These are phyloP conservation scores for Dastarcus helophoroides DNA, from an alignment of 2,888 invertebrate species.

Conservation along the genomic window DNA sequence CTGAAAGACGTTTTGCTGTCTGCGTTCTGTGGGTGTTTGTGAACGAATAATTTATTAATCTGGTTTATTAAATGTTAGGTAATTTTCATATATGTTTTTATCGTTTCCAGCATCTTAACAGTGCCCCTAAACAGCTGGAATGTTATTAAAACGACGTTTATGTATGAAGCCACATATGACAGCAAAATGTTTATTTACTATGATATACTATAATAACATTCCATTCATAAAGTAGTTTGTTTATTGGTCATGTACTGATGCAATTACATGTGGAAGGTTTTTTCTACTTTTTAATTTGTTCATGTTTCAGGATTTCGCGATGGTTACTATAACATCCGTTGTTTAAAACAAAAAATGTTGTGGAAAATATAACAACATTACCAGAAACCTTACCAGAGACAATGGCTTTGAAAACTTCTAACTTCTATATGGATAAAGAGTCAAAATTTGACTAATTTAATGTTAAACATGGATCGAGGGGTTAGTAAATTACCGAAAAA, in stretches of 20 bases:
- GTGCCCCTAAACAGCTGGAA: too few relatives aligned
- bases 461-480: slow-evolving; percentile 37
- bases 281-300: too few relatives aligned
- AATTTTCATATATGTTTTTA: slow-evolving; percentile 14
- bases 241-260: slow-evolving; percentile 18
- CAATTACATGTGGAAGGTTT: too few relatives aligned
- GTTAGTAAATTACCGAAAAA: slow-evolving; percentile 85
- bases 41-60: slow-evolving; percentile 28
- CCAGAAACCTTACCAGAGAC: slow-evolving; percentile 3
- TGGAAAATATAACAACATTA: slow-evolving; percentile 6
- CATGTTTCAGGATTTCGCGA: slow-evolving; percentile 8
- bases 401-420: slow-evolving; percentile 5
- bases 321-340: slow-evolving; percentile 6
- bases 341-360: slow-evolving; percentile 8
- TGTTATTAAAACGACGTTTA: too few relatives aligned
- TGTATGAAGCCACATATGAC: slow-evolving; percentile 28
- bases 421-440: not conserved
- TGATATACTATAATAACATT: slow-evolving; percentile 28
- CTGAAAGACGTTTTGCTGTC: too few relatives aligned
- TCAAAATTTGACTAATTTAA: slow-evolving; percentile 8
- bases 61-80: slow-evolving; percentile 28
- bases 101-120: not conserved
- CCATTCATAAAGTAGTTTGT: slow-evolving; percentile 33
- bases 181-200: slow-evolving; percentile 36
- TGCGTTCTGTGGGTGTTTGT: slow-evolving; percentile 33